Percentiles rank a stretch among this genome's conserved stretches.
Evolutionary conservation across 2,888 invertebrate genomes (phyloP).

Genomic region (Caenorhabditis sp.): DNA sequence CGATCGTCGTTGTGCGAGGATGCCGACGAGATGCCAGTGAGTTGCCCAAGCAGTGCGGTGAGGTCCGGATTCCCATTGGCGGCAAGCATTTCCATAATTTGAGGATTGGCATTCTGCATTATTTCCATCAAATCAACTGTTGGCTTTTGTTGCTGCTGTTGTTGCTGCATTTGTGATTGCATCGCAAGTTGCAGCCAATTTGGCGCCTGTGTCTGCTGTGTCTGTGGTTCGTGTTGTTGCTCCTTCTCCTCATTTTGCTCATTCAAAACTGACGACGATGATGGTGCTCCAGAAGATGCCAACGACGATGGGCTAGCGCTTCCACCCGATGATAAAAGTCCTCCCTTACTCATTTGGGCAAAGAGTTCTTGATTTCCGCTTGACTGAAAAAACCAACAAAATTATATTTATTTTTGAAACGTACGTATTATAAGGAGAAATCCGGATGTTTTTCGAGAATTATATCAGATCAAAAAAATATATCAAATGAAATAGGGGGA

Average conservation of each 20-base stretch:
- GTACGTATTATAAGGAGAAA: no score
- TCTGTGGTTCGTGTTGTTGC: not conserved
- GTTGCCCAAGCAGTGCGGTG: conserved; percentile 4
- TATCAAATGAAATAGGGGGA: no score
- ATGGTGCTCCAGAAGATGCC: conserved; percentile 36
- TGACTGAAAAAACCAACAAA: conserved; percentile 17
- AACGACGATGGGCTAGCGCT: conserved; percentile 33
- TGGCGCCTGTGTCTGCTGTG: not conserved
- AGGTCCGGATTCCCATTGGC: not conserved
- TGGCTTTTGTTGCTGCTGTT: conserved; percentile 16
- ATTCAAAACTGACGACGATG: conserved; percentile 19
- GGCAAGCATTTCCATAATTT: conserved; percentile 17
- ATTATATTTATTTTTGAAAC: not conserved
- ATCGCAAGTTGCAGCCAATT: not conserved
- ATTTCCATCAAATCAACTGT: conserved; percentile 1
- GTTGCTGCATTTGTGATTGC: conserved; percentile 17
- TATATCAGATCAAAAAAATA: not conserved
- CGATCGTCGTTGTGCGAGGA: conserved; percentile 11
- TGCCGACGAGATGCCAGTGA: conserved; percentile 12
- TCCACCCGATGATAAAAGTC: conserved; percentile 23
- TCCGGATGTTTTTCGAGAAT: not conserved
- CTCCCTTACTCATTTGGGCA: conserved; percentile 33
- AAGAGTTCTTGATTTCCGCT: conserved; percentile 23
- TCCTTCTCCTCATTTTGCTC: conserved; percentile 22
- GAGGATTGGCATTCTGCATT: conserved; percentile 10